Evolutionary conservation across 2,113 vertebrate species (phyloP).

Genomic region (Psephotus haematonotus): DNA sequence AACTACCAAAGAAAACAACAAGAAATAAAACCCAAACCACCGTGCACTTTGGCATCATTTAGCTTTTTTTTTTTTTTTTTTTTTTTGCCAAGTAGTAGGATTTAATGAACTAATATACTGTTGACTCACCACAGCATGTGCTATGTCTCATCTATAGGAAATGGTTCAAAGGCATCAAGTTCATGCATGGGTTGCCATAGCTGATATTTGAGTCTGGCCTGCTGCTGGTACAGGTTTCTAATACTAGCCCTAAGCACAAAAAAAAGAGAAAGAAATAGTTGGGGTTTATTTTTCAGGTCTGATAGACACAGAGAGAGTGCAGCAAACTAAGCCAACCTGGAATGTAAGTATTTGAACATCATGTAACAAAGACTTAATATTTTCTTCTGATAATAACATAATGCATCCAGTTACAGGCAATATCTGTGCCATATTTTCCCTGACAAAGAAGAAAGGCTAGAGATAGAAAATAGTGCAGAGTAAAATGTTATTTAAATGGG

Average conservation of each 20-base stretch:
- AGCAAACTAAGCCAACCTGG: neutral
- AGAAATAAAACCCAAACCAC: neutral
- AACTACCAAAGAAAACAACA: neutral
- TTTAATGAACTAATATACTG: neutral
- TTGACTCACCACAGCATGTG: slow-evolving; percentile 70
- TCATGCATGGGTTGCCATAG: slow-evolving; percentile 67
- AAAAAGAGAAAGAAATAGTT: neutral
- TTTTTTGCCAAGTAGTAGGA: neutral
- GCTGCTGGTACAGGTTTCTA: slow-evolving; percentile 40
- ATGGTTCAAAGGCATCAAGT: slow-evolving; percentile 66
- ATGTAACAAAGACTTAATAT: neutral
- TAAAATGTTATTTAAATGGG: neutral
- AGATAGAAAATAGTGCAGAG: neutral
- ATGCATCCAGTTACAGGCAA: neutral
- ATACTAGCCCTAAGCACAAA: slow-evolving; percentile 64
- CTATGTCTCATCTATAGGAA: slow-evolving; percentile 70
- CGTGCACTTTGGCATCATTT: neutral
- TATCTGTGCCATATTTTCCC: neutral
- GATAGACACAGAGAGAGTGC: neutral
- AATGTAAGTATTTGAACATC: neutral
- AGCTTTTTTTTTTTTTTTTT: neutral
- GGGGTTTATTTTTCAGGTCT: neutral
- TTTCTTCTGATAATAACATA: neutral
- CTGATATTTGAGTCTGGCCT: slow-evolving; percentile 39
- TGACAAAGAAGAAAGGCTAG: neutral